A percentile compares a stretch with the other conserved stretches of the same genome.
Conservation (phyloP, 92 coral and sea anemone species). For the Galaxea fascicularis region DNA sequence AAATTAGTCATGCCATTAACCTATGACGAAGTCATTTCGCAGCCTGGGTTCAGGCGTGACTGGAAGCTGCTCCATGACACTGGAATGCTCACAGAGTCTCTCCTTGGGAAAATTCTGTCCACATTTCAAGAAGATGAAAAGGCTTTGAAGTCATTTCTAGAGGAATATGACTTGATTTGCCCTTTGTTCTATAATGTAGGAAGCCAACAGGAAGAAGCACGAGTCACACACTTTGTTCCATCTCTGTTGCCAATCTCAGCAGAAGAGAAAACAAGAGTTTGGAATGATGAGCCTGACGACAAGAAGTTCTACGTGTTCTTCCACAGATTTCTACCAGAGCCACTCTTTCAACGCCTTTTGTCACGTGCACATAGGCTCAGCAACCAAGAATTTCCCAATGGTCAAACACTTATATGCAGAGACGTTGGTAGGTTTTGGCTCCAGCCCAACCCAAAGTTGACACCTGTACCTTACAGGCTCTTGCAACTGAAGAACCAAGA, state of each 20-base stretch:
- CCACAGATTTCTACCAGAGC: slow-evolving; percentile 62
- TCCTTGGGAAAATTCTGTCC: slow-evolving; percentile 32
- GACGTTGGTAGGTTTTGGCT: slow-evolving; percentile 71
- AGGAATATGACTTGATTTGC: slow-evolving; percentile 67
- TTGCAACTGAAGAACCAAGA: slow-evolving; percentile 54
- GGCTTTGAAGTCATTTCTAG: slow-evolving; percentile 48
- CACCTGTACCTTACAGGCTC: slow-evolving; percentile 46
- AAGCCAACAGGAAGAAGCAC: not conserved
- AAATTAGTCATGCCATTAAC: slow-evolving; percentile 39
- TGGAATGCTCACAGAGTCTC: slow-evolving; percentile 60
- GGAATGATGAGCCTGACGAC: slow-evolving; percentile 54
- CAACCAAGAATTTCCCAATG: slow-evolving; percentile 4
- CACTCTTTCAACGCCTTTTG: slow-evolving; percentile 62
- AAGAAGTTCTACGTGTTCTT: slow-evolving; percentile 54
- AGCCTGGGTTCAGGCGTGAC: slow-evolving; percentile 52
- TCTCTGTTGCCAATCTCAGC: slow-evolving; percentile 59
- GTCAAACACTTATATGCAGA: slow-evolving; percentile 18
- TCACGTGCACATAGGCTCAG: slow-evolving; percentile 66
- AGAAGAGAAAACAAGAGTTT: slow-evolving; percentile 23
- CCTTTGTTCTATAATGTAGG: slow-evolving; percentile 10
- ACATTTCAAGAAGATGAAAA: slow-evolving; percentile 27
- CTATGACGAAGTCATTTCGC: slow-evolving; percentile 4
- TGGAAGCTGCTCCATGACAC: slow-evolving; percentile 42
- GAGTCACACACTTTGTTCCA: slow-evolving; percentile 70
- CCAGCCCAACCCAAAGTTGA: slow-evolving; percentile 9